Base-by-base conservation (phyloP, 2,888 invertebrate genomes). In the Proisotoma minuta region DNA sequence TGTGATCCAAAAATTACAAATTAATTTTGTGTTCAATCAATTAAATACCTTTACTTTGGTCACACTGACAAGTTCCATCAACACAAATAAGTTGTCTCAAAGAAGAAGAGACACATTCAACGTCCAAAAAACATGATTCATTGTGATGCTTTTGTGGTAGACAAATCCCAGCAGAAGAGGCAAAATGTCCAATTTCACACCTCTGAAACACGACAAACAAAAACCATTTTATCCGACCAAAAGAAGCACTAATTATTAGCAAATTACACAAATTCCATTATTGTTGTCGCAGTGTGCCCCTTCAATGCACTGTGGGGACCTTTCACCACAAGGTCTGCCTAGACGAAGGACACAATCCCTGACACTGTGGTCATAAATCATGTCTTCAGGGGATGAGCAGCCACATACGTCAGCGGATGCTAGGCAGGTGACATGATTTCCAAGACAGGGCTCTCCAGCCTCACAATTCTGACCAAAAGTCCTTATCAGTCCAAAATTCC, bases 51-150 rank as follows among this genome's bases (percentile, higher is more conserved):
- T 52, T 49, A 1, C 53, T 48, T n/a, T n/a, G n/a, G 47, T 65
- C 65, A 29, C 69, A 69, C 20, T 59, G 52, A 53, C 69, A 69
- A 12, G 57, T 15, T 5, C 64, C 66, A 15, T 64, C 57, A 12
- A 54, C 29, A 34, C 69, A 69, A 15, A 66, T 43, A 18, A 66
- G 40, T 1, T 56, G 49, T 43, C 56, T 62, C 1, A 57, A 62
- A 40, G 57, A 49, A 2, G 51, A 57, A 20, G 40, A 51, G 22
- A 48, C 58, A 51, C 70, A 71, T 49, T 71, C 70, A 2, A 39
- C 26, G 39, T 71, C 68, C 27, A 27, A 60, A 18, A 56, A 40
- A 53, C 72, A 73, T 15, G 50, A 34, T 28, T 71, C 72, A 20
- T 69, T 65, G 47, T 59, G 62, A 10, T 22, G 15, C 39, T 66